Conservation (phyloP, 1,140 invertebrate species). For the Subanguina moxae region DNA sequence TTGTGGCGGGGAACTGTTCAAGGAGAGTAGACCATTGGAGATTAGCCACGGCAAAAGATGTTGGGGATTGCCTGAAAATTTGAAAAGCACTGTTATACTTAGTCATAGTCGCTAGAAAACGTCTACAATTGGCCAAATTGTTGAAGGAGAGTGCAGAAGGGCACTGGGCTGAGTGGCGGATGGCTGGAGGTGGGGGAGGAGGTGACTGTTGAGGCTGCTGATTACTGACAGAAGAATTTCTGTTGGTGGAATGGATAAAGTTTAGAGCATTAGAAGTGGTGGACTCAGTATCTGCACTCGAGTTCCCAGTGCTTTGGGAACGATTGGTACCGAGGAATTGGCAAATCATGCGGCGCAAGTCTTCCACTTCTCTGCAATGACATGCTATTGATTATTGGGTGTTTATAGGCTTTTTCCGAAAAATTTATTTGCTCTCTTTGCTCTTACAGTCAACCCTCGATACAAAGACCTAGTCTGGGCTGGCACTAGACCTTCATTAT, state of each 20-base stretch:
- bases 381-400: too few relatives aligned
- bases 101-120: conserved; percentile 2
- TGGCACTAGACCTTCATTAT: too few relatives aligned
- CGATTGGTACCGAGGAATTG: conserved; percentile 16
- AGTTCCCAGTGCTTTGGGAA: background rate
- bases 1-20: background rate
- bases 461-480: too few relatives aligned
- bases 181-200: conserved; percentile 23
- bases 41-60: conserved; percentile 21
- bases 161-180: background rate
- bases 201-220: conserved; percentile 4
- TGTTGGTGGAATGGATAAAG: background rate
- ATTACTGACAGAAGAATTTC: background rate
- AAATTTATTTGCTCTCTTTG: too few relatives aligned
- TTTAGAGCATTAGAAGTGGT: background rate
- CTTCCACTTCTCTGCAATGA: conserved; percentile 39
- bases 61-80: conserved; percentile 1
- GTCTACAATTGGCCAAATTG: background rate
- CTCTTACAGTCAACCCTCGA: too few relatives aligned
- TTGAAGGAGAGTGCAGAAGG: conserved; percentile 2
- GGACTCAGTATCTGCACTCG: background rate
- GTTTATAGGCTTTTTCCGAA: too few relatives aligned
- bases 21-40: background rate
- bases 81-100: conserved; percentile 7
- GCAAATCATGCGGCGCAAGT: conserved; percentile 29